phyloP scores from a whole-genome alignment of 1,140 invertebrate genomes.

The Penaeus indicus region DNA sequence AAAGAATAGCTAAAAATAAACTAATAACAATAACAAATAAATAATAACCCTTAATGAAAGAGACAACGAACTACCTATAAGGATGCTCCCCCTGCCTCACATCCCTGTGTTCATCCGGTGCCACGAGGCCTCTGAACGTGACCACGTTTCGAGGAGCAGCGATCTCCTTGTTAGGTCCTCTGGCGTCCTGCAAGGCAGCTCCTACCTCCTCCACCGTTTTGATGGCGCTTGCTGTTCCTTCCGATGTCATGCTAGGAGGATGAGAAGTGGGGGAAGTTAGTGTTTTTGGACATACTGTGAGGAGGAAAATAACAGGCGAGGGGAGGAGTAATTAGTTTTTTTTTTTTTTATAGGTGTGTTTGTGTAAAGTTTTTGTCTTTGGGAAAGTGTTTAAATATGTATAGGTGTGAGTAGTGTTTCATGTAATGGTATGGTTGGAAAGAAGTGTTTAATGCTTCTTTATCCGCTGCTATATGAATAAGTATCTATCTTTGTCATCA shows the following conservation, averaged over 20 bases:
- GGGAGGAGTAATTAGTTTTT: too few species aligned
- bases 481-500: too few species aligned
- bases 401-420: too few species aligned
- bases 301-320: too few species aligned
- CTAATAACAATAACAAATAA: neutral
- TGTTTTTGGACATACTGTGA: too few species aligned
- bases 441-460: too few species aligned
- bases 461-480: too few species aligned
- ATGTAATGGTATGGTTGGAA: too few species aligned
- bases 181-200: conserved; percentile 21
- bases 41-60: neutral
- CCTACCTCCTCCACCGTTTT: conserved; percentile 42
- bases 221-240: conserved; percentile 12
- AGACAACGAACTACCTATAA: conserved; percentile 26
- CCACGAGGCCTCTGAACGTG: conserved; percentile 49
- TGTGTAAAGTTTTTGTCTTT: too few species aligned
- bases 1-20: neutral
- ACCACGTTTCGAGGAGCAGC: conserved; percentile 33
- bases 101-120: conserved; percentile 26
- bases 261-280: neutral
- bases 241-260: neutral
- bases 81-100: conserved; percentile 48
- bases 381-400: too few species aligned
- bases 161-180: conserved; percentile 24
- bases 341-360: too few species aligned